Conservation (phyloP, 2,113 vertebrate species). For the Sigmodon hispidus region DNA sequence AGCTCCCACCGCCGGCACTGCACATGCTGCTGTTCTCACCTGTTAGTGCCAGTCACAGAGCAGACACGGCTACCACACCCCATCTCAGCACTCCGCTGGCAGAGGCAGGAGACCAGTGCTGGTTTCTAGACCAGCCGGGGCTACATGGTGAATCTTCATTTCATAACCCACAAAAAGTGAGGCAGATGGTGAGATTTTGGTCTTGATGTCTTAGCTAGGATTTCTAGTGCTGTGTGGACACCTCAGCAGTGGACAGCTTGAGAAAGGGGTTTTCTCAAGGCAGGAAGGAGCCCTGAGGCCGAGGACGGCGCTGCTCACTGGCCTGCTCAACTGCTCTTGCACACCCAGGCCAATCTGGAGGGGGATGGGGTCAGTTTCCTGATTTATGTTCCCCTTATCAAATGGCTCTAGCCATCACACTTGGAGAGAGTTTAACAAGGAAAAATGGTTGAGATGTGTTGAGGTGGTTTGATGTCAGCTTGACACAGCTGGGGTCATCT, state of each 20-base stretch:
- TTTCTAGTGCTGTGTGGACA: background rate
- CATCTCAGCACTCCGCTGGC: background rate
- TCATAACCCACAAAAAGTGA: background rate
- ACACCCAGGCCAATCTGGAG: background rate
- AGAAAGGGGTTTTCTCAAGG: background rate
- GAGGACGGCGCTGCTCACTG: background rate
- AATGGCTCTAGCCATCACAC: too few relatives aligned
- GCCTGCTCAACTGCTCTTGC: background rate
- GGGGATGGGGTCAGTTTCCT: background rate
- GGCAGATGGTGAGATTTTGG: background rate
- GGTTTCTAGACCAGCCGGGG: too few relatives aligned
- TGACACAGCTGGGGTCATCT: background rate
- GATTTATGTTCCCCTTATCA: background rate
- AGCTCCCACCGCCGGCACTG: background rate
- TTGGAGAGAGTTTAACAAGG: background rate
- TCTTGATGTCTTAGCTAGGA: background rate
- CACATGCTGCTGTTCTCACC: background rate
- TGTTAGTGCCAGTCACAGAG: too few relatives aligned
- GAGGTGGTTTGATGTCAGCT: background rate
- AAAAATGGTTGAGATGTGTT: background rate
- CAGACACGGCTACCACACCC: background rate
- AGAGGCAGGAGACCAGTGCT: background rate
- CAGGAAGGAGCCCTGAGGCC: background rate
- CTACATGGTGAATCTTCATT: background rate
- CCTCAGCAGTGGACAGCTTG: background rate